Evolutionary conservation across 2,113 vertebrate species (phyloP).

Genomic region (Neodon shergylaensis): DNA sequence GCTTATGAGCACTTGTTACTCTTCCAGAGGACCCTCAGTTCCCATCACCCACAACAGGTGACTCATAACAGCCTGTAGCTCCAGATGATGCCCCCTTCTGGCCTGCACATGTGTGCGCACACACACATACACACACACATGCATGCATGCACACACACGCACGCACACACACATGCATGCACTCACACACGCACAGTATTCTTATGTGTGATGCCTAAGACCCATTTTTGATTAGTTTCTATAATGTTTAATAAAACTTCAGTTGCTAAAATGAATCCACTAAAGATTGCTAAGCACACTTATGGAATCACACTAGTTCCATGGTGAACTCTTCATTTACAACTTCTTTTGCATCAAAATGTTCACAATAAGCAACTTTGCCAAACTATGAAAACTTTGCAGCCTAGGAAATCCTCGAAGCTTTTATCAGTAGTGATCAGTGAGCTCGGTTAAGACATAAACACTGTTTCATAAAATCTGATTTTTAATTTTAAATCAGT

Average conservation of each 20-base stretch:
- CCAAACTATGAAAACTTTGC: not conserved
- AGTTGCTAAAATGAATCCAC: not conserved
- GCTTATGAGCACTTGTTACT: not conserved
- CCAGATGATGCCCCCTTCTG: not conserved
- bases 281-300: not conserved
- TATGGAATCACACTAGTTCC: not conserved
- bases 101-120: not conserved
- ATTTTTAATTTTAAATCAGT: slow-evolving; percentile 37
- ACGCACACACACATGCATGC: not conserved
- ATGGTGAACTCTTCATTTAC: not conserved
- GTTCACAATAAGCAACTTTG: slow-evolving; percentile 9
- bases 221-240: not conserved
- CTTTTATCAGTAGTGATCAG: not conserved
- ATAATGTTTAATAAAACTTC: not conserved
- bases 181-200: not conserved
- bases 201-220: not conserved
- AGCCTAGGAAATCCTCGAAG: not conserved
- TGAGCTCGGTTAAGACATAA: not conserved
- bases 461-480: not conserved
- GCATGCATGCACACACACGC: not conserved
- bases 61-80: not conserved
- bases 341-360: not conserved
- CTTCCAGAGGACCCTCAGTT: not conserved
- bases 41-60: not conserved
- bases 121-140: not conserved